Evolutionary conservation across 2,797 vertebrate species (phyloP).

Genomic region (Danio jaintianensis): DNA sequence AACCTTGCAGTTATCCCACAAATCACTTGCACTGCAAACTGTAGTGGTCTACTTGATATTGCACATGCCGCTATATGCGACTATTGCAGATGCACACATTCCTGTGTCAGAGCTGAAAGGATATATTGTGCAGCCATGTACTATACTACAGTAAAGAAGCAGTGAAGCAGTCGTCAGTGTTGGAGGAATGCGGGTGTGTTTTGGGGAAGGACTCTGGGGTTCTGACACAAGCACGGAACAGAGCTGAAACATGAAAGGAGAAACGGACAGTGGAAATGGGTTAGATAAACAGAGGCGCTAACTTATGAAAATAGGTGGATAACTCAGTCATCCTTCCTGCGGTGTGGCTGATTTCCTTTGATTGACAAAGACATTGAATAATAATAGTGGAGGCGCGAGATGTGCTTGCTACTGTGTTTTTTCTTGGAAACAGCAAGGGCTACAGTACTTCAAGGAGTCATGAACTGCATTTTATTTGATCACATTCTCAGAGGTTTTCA

Average conservation of each 20-base stretch:
- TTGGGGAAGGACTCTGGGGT: slow-evolving; percentile 1
- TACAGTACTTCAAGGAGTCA: not conserved
- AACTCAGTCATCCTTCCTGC: slow-evolving; percentile 26
- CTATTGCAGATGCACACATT: not conserved
- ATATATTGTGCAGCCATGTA: not conserved
- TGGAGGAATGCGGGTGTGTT: not conserved
- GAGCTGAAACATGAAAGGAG: slow-evolving; percentile 49
- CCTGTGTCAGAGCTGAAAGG: not conserved
- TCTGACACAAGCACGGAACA: slow-evolving; percentile 15
- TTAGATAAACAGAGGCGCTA: slow-evolving; percentile 46
- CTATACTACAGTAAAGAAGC: not conserved
- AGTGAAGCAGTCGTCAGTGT: not conserved
- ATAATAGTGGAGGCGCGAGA: not conserved
- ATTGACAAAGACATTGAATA: slow-evolving; percentile 48
- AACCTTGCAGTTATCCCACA: no score
- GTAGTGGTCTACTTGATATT: not conserved
- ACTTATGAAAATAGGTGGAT: slow-evolving; percentile 46
- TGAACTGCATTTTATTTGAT: not conserved
- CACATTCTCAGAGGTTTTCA: no score
- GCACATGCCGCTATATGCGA: not conserved
- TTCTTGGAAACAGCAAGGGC: not conserved
- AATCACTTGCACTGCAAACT: not conserved
- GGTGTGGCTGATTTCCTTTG: slow-evolving; percentile 40
- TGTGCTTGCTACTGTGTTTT: not conserved
- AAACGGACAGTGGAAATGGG: slow-evolving; percentile 36